A percentile compares a stretch with the other conserved stretches of the same genome.
Evolutionary conservation across 2,113 vertebrate genomes (phyloP).

Genomic region (Phodopus roborovskii): DNA sequence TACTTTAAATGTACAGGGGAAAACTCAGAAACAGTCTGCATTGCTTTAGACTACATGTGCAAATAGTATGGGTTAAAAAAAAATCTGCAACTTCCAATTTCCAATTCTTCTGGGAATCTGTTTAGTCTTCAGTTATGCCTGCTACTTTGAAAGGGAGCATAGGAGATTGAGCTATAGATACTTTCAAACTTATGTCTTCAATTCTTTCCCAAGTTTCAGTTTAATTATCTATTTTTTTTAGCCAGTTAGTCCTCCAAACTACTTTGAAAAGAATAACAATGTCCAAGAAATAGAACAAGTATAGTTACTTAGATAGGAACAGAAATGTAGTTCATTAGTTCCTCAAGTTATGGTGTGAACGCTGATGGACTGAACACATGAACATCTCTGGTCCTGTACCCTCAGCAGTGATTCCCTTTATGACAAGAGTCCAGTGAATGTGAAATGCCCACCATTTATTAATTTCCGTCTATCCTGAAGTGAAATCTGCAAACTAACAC

Average conservation of each 20-base stretch:
- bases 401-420: constrained; percentile 65
- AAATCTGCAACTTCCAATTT: neutral
- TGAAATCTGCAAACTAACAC: constrained; percentile 86
- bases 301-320: constrained; percentile 72
- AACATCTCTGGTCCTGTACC: constrained; percentile 32
- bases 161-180: constrained; percentile 74
- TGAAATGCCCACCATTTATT: constrained; percentile 86
- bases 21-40: neutral
- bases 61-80: neutral
- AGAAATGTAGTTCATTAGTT: constrained; percentile 62
- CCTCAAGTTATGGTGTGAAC: constrained; percentile 64
- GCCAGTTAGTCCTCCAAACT: constrained; percentile 74
- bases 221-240: constrained; percentile 68
- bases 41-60: neutral
- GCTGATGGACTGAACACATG: constrained; percentile 74
- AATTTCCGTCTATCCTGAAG: constrained; percentile 88
- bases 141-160: constrained; percentile 74
- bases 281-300: constrained; percentile 46
- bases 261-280: constrained; percentile 78
- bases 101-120: neutral
- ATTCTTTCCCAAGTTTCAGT: constrained; percentile 75
- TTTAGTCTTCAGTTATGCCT: neutral
- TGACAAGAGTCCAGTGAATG: constrained; percentile 73
- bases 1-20: neutral
- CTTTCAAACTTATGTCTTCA: constrained; percentile 79